Conservation (phyloP, 2,113 vertebrate genomes). For the Scalopus aquaticus region DNA sequence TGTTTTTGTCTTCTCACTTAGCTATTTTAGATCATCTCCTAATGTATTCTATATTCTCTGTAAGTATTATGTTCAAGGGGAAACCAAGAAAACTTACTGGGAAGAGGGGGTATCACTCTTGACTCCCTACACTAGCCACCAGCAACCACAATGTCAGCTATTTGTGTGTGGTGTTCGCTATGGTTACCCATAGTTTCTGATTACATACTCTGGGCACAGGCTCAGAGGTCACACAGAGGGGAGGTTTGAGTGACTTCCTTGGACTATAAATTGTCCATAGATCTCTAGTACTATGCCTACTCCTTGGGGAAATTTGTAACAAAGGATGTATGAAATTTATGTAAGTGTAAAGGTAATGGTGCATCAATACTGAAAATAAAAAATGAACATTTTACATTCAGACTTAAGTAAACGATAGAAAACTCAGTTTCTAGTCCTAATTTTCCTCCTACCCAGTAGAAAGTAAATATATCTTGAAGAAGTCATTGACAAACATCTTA, state of each 20-base stretch:
- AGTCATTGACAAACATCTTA: not conserved
- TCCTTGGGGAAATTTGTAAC: not conserved
- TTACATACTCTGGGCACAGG: too few relatives aligned
- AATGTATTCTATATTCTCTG: too few relatives aligned
- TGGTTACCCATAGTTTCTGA: too few relatives aligned
- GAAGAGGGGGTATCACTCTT: too few relatives aligned
- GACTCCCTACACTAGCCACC: too few relatives aligned
- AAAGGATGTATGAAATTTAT: not conserved
- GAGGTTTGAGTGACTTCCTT: not conserved
- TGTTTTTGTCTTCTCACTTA: too few relatives aligned
- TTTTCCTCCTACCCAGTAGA: not conserved
- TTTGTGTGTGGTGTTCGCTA: too few relatives aligned
- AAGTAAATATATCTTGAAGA: not conserved
- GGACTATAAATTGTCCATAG: not conserved
- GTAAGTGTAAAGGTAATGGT: not conserved
- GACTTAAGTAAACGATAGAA: not conserved
- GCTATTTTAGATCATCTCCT: too few relatives aligned
- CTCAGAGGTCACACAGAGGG: too few relatives aligned
- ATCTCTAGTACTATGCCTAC: not conserved
- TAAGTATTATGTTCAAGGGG: too few relatives aligned
- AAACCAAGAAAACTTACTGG: too few relatives aligned
- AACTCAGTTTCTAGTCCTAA: not conserved
- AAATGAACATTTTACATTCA: not conserved
- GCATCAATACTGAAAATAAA: not conserved
- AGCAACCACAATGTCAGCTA: too few relatives aligned